Base-by-base conservation (phyloP, 2,113 vertebrate species). In the Lonchura striata region DNA sequence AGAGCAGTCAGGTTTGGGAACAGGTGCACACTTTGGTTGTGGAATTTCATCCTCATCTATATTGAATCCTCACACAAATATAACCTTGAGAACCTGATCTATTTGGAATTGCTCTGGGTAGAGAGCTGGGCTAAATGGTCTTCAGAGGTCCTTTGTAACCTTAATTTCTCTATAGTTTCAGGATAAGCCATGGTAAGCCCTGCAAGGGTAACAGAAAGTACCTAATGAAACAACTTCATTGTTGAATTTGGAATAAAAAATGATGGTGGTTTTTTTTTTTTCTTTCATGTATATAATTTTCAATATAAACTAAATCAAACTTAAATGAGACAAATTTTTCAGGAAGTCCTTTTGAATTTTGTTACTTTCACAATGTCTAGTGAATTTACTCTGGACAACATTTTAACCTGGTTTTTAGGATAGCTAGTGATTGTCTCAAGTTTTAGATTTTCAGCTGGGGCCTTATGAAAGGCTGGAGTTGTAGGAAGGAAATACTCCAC, bases 341-440 rank as follows among this genome's bases (percentile, higher is more conserved):
- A 77, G 54, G n/a, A 88, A 53, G 7, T 79, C 6, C 27, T 79
- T 85, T 68, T 85, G 27, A 50, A 60, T 90, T 91, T 76, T 56
- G 3, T 2, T 1, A 13, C 7, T 82, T 68, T 14, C 1, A 2
- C 3, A 42, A 9, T 35, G 5, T 37, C 44, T 50, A 71, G n/a
- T 50, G 30, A 71, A 46, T 80, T 82, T 79, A 12, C 31, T 50
- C 31, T 75, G 72, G 28, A 53, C 23, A 86, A n/a, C 4, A 59
- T 57, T 91, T 83, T 86, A 64, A 56, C 10, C 18, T n/a, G 2
- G 0, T 52, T 68, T 86, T 77, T 72, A 60, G n/a, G 33, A 54
- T 15, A 86, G 30, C 8, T 14, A 77, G 27, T 57, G n/a, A 37
- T 12, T 56, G 35, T 44, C 22, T 57, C 7, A 20, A 53, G 13